Conservation (phyloP, 1,140 invertebrate genomes). For the Drosophila pectinifera region DNA sequence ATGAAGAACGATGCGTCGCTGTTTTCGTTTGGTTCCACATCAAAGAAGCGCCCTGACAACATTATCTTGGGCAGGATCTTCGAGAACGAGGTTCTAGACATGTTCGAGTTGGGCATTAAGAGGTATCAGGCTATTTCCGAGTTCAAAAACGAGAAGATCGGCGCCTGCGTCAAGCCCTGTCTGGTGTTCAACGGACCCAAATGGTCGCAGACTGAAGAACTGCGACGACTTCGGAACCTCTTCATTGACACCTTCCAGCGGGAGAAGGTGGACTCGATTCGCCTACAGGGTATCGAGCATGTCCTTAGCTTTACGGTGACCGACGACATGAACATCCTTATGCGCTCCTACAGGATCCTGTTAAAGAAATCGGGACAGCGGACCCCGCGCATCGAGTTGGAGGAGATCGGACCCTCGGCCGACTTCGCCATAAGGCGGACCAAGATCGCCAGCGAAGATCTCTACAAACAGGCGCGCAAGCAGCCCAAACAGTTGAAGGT, state of each 20-base stretch:
- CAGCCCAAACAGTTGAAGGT: conserved; percentile 93
- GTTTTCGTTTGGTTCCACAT: conserved; percentile 95
- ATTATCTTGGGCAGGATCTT: conserved; percentile 95
- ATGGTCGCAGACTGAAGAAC: conserved; percentile 93
- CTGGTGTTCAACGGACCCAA: conserved; percentile 96
- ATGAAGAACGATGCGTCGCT: conserved; percentile 94
- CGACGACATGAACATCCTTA: conserved; percentile 90
- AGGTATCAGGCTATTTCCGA: conserved; percentile 92
- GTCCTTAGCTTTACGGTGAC: conserved; percentile 94
- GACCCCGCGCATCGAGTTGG: conserved; percentile 95
- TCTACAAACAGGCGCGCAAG: conserved; percentile 94
- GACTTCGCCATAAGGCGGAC: conserved; percentile 94
- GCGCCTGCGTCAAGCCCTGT: conserved; percentile 95
- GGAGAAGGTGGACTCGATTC: conserved; percentile 91
- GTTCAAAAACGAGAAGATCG: conserved; percentile 92
- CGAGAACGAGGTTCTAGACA: conserved; percentile 96
- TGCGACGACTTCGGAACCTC: conserved; percentile 94
- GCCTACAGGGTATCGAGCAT: conserved; percentile 97
- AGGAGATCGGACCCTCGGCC: conserved; percentile 93
- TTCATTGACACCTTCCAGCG: conserved; percentile 97
- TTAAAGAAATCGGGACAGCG: conserved; percentile 96
- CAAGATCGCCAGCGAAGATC: conserved; percentile 95
- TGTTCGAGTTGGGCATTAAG: conserved; percentile 97
- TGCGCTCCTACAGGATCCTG: conserved; percentile 95
- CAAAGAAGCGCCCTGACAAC: conserved; percentile 98